Conservation (phyloP, 2,113 vertebrate genomes). For the Xenus cinereus region DNA sequence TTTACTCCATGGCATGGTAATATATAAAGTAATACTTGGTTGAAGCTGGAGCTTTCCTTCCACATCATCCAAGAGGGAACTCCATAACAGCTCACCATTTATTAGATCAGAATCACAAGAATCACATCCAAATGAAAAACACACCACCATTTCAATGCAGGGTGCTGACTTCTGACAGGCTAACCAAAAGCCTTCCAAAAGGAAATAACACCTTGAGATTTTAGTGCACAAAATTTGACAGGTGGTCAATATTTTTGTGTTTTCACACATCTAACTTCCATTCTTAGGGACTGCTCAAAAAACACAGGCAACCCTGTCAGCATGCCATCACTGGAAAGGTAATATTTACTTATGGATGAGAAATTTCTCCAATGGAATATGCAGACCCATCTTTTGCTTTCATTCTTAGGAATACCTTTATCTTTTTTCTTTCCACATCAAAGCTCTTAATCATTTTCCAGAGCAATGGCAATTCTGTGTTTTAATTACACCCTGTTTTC, state of each 20-base stretch:
- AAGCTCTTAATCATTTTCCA: background rate
- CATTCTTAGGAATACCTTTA: background rate
- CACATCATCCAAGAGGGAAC: background rate
- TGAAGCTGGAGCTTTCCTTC: background rate
- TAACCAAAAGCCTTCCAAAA: background rate
- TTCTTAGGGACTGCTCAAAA: background rate
- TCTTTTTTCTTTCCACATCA: background rate
- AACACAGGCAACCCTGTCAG: background rate
- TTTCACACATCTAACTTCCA: background rate
- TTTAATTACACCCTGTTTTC: constrained; percentile 14
- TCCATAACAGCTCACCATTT: background rate
- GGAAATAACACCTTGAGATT: background rate
- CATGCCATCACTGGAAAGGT: background rate
- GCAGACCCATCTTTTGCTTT: background rate
- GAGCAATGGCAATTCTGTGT: background rate
- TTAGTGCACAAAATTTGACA: background rate
- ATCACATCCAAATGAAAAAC: background rate
- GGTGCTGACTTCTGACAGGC: background rate
- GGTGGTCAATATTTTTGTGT: background rate
- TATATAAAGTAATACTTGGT: background rate
- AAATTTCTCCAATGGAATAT: background rate
- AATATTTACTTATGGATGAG: background rate
- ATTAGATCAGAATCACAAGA: background rate
- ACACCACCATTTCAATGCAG: background rate
- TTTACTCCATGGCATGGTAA: background rate